phyloP scores from a whole-genome alignment of 1,140 invertebrate genomes.

The Spodoptera frugiperda region DNA sequence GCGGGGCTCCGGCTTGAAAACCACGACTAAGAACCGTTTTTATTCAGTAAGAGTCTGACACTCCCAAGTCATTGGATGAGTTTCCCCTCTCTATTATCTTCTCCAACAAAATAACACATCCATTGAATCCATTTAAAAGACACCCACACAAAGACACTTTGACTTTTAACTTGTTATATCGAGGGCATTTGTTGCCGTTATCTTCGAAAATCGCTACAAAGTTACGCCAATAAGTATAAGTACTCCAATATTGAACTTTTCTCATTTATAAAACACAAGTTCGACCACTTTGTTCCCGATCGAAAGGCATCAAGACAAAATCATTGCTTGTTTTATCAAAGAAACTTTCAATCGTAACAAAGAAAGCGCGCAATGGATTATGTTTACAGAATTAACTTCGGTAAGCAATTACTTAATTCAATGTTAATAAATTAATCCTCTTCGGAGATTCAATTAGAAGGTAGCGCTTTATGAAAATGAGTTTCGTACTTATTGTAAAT shows the following conservation, averaged over 20 bases:
- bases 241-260: conserved; percentile 8
- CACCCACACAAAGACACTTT: too few relatives aligned
- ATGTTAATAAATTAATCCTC: not conserved
- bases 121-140: too few relatives aligned
- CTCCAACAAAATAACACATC: too few relatives aligned
- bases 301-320: not conserved
- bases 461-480: too few relatives aligned
- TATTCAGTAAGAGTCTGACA: too few relatives aligned
- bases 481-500: too few relatives aligned
- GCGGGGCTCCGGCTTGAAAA: too few relatives aligned
- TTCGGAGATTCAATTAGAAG: too few relatives aligned
- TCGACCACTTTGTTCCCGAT: not conserved
- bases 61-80: too few relatives aligned
- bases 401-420: not conserved
- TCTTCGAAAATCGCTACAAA: not conserved
- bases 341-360: not conserved
- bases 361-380: not conserved
- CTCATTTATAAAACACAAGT: conserved; percentile 27
- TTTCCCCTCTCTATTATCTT: too few relatives aligned
- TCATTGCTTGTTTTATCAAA: not conserved
- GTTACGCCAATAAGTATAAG: not conserved
- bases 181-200: not conserved
- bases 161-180: too few relatives aligned
- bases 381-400: not conserved
- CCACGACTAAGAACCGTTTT: too few relatives aligned